phyloP scores from a whole-genome alignment of 23 tunicate species.

The Botrylloides violaceus region DNA sequence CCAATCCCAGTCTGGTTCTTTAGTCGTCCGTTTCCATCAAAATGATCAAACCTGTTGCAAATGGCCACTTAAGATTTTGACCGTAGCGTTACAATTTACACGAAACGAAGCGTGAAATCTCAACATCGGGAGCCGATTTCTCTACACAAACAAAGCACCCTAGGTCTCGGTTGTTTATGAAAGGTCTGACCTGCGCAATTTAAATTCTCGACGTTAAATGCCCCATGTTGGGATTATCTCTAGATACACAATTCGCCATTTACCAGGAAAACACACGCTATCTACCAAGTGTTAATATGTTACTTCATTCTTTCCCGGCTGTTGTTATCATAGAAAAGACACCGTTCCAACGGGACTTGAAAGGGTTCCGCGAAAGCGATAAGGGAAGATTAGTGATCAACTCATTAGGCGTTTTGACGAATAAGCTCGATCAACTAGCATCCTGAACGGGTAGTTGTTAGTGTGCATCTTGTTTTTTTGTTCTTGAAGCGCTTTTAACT shows the following conservation, averaged over 20 bases:
- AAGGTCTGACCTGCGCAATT: neutral
- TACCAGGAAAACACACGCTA: neutral
- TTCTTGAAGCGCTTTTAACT: too few relatives aligned
- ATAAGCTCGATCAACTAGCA: neutral
- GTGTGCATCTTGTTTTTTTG: too few relatives aligned
- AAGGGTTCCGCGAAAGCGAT: neutral
- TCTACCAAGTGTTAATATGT: neutral
- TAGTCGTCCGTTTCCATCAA: too few relatives aligned
- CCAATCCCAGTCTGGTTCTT: too few relatives aligned
- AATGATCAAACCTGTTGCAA: too few relatives aligned
- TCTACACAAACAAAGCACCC: neutral
- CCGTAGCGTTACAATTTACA: neutral
- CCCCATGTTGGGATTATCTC: slow-evolving; percentile 1
- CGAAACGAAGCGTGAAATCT: neutral
- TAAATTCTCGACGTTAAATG: neutral
- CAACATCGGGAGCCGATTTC: neutral
- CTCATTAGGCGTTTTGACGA: neutral
- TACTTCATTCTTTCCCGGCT: neutral
- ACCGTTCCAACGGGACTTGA: neutral
- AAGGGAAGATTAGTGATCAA: neutral
- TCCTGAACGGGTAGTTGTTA: neutral
- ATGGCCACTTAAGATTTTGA: too few relatives aligned
- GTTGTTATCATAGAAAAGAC: neutral
- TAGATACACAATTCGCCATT: neutral
- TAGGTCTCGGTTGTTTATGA: neutral